Evolutionary conservation across 2,797 vertebrate species (phyloP).

Genomic region (Passerculus sandwichensis): DNA sequence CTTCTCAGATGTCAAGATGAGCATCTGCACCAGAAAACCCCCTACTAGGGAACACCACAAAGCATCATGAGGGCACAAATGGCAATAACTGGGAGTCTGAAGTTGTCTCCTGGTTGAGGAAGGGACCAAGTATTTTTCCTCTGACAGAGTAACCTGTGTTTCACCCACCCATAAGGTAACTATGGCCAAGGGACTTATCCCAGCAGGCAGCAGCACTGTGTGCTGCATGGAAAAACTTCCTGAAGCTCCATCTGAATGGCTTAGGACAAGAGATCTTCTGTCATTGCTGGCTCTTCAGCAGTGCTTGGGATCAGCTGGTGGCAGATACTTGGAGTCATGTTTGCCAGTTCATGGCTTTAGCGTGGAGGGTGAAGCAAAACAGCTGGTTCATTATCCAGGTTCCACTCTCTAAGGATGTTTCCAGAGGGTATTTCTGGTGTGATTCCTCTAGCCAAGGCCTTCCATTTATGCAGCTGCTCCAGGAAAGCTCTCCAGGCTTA

Average conservation of each 20-base stretch:
- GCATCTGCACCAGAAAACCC: background rate
- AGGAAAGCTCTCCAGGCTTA: background rate
- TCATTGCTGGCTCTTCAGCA: background rate
- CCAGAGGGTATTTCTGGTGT: background rate
- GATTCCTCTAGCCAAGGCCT: background rate
- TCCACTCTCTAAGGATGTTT: background rate
- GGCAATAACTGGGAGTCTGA: background rate
- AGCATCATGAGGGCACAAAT: background rate
- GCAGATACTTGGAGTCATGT: background rate
- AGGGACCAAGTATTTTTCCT: background rate
- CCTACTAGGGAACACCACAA: background rate
- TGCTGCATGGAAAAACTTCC: background rate
- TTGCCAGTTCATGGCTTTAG: background rate
- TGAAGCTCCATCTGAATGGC: background rate
- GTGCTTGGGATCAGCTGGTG: background rate
- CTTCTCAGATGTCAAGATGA: background rate
- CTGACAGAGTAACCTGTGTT: background rate
- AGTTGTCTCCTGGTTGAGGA: background rate
- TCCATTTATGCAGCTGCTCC: background rate
- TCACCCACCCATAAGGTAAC: background rate
- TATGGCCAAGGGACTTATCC: background rate
- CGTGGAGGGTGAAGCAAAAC: background rate
- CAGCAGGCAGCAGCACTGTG: background rate
- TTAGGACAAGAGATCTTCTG: background rate
- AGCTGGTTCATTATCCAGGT: fast-evolving